A percentile compares a stretch with the other conserved stretches of the same genome.
phyloP scores from a whole-genome alignment of 2,888 invertebrate genomes.

The Neoaliturus tenellus region DNA sequence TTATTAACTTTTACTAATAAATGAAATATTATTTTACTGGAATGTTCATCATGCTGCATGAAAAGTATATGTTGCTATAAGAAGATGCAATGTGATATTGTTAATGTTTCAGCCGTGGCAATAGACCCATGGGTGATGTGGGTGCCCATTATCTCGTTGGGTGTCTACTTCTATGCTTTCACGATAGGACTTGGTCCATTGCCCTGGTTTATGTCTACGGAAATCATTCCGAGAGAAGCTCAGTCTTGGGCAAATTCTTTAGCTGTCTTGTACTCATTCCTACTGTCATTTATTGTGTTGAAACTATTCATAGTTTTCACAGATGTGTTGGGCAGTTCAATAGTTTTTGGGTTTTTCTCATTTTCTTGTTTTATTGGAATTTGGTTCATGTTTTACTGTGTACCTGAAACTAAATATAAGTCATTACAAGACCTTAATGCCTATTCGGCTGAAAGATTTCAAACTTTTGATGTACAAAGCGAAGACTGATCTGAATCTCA shows the following conservation, averaged over 20 bases:
- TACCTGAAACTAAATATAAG: constrained; percentile 57
- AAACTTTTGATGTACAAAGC: neutral
- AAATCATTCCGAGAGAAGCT: constrained; percentile 71
- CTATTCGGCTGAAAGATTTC: neutral
- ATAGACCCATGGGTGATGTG: constrained; percentile 63
- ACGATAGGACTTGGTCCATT: constrained; percentile 72
- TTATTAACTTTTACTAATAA: no score
- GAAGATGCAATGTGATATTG: no score
- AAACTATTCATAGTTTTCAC: constrained; percentile 55
- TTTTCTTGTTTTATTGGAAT: constrained; percentile 50
- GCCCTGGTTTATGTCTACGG: constrained; percentile 73
- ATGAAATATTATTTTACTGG: no score
- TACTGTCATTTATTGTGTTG: constrained; percentile 33
- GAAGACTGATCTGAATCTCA: no score
- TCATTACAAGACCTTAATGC: neutral
- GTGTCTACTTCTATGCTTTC: constrained; percentile 70
- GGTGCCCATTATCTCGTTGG: constrained; percentile 70
- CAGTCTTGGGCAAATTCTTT: constrained; percentile 49
- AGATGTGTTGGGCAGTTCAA: constrained; percentile 23
- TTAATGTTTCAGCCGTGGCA: constrained; percentile 11
- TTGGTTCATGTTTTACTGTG: constrained; percentile 47
- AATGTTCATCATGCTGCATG: no score
- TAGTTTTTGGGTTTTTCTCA: constrained; percentile 55
- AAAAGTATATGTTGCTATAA: no score
- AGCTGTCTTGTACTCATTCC: constrained; percentile 43